Evolutionary conservation across 2,797 vertebrate genomes (phyloP).

Genomic region (Oryzias dopingdopingensis): DNA sequence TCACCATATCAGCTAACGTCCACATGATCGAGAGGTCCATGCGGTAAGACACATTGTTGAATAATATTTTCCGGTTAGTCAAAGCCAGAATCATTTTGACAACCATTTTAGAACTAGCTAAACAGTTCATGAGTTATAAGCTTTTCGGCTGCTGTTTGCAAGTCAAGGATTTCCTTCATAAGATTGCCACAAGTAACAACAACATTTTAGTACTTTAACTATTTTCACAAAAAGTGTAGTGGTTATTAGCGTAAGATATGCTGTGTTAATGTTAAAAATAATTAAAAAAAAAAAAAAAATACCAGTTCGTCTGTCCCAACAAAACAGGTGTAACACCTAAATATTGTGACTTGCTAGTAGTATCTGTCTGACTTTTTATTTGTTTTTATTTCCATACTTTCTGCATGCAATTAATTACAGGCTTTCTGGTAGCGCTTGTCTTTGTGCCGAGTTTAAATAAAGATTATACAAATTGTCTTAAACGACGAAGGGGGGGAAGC

Average conservation of each 20-base stretch:
- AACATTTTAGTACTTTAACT: accelerated
- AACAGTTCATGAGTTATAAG: background rate
- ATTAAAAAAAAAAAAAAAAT: background rate
- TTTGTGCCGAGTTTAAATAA: too few relatives aligned
- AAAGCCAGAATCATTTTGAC: background rate
- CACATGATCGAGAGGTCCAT: conserved; percentile 15
- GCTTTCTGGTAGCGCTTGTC: too few relatives aligned
- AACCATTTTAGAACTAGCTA: background rate
- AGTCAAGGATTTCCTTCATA: background rate
- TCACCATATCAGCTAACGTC: conserved; percentile 1
- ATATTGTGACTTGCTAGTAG: background rate
- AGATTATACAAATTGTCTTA: too few relatives aligned
- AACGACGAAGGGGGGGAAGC: too few relatives aligned
- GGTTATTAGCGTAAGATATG: background rate
- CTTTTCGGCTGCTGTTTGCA: background rate
- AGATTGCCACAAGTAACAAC: background rate
- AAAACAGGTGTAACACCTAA: background rate
- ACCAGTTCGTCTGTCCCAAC: background rate
- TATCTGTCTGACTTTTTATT: background rate
- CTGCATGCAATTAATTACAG: too few relatives aligned
- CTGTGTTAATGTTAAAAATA: background rate
- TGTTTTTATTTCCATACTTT: background rate
- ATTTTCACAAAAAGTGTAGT: accelerated
- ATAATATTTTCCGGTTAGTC: background rate
- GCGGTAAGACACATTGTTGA: conserved; percentile 43